phyloP scores from a whole-genome alignment of 2,797 vertebrate genomes.

The Balearica regulorum region DNA sequence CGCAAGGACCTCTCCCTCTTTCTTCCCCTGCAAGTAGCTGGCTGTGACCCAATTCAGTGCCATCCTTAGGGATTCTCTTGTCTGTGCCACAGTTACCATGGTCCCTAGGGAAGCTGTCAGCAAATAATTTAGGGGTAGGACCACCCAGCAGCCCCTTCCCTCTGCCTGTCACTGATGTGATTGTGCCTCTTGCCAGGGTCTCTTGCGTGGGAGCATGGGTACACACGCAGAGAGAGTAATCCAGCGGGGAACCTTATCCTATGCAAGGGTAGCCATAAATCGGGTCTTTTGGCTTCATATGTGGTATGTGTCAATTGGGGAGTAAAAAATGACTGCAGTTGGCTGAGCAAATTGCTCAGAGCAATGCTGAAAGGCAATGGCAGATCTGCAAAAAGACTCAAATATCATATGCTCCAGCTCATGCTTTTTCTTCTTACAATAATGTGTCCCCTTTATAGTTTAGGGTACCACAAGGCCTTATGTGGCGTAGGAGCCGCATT shows the following conservation, averaged over 20 bases:
- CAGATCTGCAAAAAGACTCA: background rate
- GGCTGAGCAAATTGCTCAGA: background rate
- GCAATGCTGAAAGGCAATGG: background rate
- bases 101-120: constrained; percentile 4
- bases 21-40: background rate
- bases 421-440: background rate
- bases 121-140: constrained; percentile 26
- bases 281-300: background rate
- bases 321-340: background rate
- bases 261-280: background rate
- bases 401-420: background rate
- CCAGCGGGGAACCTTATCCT: background rate
- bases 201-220: background rate
- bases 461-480: background rate
- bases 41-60: background rate
- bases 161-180: background rate
- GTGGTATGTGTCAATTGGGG: fast-evolving
- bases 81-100: constrained; percentile 12
- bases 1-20: background rate
- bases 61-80: constrained; percentile 8
- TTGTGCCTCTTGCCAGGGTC: background rate
- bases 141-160: constrained; percentile 24
- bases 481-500: fast-evolving
- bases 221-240: background rate
- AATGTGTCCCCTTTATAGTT: background rate